A percentile compares a stretch with the other conserved stretches of the same genome.
Conservation (phyloP, 2,113 vertebrate species). For the Mastomys natalensis region DNA sequence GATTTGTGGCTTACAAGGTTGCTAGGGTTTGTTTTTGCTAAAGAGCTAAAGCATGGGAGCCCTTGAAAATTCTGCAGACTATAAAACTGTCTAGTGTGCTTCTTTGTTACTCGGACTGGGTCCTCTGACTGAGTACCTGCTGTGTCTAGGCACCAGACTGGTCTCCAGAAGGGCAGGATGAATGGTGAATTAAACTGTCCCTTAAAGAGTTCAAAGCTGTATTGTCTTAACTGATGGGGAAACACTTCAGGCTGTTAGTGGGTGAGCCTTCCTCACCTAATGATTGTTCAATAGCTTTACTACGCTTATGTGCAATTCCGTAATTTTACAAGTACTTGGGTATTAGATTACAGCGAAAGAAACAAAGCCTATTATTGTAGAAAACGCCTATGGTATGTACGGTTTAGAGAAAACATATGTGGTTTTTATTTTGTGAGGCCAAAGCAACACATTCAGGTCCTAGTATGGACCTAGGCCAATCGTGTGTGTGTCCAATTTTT, state of each 20-base stretch:
- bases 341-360: background rate
- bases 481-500: slow-evolving; percentile 2
- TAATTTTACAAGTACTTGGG: background rate
- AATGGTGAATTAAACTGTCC: background rate
- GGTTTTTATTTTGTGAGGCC: slow-evolving; percentile 29
- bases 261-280: background rate
- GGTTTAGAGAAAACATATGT: slow-evolving; percentile 14
- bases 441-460: background rate
- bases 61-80: background rate
- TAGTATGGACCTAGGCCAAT: background rate
- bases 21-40: slow-evolving; percentile 8
- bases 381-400: background rate
- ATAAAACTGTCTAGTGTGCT: background rate
- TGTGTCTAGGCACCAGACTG: background rate
- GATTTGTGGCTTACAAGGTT: background rate
- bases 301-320: background rate
- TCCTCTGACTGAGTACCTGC: background rate
- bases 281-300: background rate
- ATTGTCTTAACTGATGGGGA: background rate
- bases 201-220: slow-evolving; percentile 17
- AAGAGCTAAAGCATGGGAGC: background rate
- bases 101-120: background rate
- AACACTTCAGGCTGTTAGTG: background rate
- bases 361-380: background rate
- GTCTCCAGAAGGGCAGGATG: background rate